Conservation (phyloP, 2,797 vertebrate species). For the Ibycter americanus region DNA sequence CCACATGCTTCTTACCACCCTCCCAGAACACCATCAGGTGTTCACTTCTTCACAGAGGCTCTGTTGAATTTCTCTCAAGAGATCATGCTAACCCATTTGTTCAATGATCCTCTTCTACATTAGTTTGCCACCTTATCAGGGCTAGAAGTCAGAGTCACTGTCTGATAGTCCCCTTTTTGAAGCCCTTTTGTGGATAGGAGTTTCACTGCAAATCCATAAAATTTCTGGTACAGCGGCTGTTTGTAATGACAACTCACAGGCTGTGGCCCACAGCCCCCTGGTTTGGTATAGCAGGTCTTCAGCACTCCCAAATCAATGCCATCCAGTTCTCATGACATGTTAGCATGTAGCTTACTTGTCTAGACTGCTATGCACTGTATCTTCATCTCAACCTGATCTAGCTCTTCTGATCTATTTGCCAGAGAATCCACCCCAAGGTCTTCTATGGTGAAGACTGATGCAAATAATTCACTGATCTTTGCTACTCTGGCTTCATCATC, state of each 20-base stretch:
- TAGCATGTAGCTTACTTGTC: neutral
- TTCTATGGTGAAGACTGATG: neutral
- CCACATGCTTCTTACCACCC: neutral
- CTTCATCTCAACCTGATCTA: neutral
- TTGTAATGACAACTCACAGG: neutral
- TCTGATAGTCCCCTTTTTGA: neutral
- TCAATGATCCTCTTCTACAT: neutral
- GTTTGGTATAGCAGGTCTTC: neutral
- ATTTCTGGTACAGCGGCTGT: neutral
- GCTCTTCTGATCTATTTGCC: neutral
- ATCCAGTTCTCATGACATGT: neutral
- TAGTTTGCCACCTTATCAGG: neutral
- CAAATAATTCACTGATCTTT: neutral
- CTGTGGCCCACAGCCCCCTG: neutral
- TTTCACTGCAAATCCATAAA: neutral
- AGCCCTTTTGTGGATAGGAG: neutral
- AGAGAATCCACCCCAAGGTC: neutral
- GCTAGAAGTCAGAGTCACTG: neutral
- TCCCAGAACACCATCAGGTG: neutral
- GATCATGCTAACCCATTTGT: neutral
- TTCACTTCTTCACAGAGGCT: neutral
- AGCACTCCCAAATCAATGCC: neutral
- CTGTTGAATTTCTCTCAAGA: neutral
- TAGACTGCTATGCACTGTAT: neutral
- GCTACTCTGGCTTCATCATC: neutral